Evolutionary conservation across 2,113 vertebrate genomes (phyloP).

Genomic region (Tetrax tetrax): DNA sequence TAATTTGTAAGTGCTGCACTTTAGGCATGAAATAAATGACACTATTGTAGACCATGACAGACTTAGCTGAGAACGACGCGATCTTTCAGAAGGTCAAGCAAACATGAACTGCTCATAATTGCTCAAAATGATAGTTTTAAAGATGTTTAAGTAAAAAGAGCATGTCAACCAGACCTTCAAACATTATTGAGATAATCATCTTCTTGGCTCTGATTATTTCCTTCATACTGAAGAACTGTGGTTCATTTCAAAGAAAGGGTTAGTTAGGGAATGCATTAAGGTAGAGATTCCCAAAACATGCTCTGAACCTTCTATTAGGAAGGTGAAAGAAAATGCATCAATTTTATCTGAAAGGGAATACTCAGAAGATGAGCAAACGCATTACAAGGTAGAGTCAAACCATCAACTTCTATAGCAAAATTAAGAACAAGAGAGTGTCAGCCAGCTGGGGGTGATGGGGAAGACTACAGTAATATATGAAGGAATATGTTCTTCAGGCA

Average conservation of each 20-base stretch:
- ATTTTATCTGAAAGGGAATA: background rate
- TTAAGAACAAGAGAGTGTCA: background rate
- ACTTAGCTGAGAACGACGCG: background rate
- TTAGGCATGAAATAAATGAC: background rate
- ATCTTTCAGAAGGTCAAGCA: conserved; percentile 36
- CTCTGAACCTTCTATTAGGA: background rate
- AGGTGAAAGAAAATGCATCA: background rate
- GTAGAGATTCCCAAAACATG: background rate
- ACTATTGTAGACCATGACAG: background rate
- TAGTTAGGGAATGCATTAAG: background rate
- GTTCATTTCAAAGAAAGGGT: background rate
- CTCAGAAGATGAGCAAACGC: background rate
- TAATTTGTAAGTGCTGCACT: background rate
- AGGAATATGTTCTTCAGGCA: background rate
- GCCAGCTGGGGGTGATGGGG: background rate
- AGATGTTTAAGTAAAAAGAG: background rate
- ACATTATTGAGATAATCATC: background rate
- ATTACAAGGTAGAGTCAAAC: background rate
- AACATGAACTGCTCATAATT: conserved; percentile 22
- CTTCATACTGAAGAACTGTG: background rate
- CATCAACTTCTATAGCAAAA: background rate
- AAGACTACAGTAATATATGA: background rate
- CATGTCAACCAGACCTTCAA: conserved; percentile 5
- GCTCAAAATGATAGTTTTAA: conserved; percentile 11
- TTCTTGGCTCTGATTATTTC: background rate